These are phyloP conservation scores for Notodonta ziczac DNA, from an alignment of 2,888 invertebrate genomes.

Conservation along the genomic window DNA sequence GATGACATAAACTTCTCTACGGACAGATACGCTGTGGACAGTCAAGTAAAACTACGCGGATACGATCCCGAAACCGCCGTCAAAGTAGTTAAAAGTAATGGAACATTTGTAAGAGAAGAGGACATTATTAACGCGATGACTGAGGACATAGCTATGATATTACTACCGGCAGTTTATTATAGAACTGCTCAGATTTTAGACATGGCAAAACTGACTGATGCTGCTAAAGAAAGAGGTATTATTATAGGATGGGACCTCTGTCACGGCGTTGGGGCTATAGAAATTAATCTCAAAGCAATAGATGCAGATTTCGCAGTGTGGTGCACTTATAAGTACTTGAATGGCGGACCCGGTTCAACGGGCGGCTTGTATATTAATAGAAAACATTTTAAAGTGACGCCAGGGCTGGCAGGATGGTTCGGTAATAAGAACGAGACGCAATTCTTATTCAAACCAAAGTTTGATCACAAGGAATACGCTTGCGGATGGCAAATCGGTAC, in stretches of 20 bases:
- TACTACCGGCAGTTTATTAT: conserved; percentile 67
- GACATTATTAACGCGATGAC: conserved; percentile 69
- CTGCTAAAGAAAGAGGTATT: conserved; percentile 60
- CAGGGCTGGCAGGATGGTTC: conserved; percentile 70
- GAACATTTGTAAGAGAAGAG: conserved; percentile 59
- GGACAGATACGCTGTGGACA: conserved; percentile 71
- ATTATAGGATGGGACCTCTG: conserved; percentile 73
- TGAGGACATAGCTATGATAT: conserved; percentile 60
- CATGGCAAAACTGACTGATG: conserved; percentile 61
- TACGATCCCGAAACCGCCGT: conserved; percentile 64
- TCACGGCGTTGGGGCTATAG: conserved; percentile 66
- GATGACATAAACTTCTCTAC: conserved; percentile 74
- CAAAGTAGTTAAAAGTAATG: conserved; percentile 61
- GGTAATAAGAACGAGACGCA: conserved; percentile 66
- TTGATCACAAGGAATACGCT: conserved; percentile 67
- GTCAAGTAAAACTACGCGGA: conserved; percentile 68
- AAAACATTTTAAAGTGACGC: conserved; percentile 60
- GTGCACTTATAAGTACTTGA: conserved; percentile 76
- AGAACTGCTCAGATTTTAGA: conserved; percentile 69
- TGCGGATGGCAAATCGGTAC: conserved; percentile 72
- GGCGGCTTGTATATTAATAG: conserved; percentile 68
- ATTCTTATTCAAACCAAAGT: conserved; percentile 63
- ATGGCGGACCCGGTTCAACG: conserved; percentile 69
- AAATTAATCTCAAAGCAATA: conserved; percentile 62
- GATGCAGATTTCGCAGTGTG: conserved; percentile 73